Base-by-base conservation (phyloP, 23 tunicate genomes). In the Styela clava region DNA sequence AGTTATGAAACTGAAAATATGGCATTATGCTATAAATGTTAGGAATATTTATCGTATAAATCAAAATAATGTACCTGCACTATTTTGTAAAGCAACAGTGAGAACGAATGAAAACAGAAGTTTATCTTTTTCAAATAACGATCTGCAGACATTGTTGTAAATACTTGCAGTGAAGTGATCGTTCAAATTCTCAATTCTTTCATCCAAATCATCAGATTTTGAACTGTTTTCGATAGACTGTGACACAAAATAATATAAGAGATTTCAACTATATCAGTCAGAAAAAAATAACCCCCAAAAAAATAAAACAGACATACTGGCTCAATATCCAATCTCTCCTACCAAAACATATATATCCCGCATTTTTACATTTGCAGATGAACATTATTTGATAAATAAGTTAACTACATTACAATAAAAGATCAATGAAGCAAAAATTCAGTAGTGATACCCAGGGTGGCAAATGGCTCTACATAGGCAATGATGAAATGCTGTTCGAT, bases 111-210 rank as follows among this genome's bases (percentile, higher is more conserved):
- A 94, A 81, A 94, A 94, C 35, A 94, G 82, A 21, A 94, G 80
- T 78, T 94, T 94, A 83, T 94, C 98, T 74, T 94, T 94, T 68
- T 94, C 98, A 67, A 94, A 94, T 69, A 94, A 62, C 20, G 98
- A 94, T 28, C 98, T 44, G 72, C 98, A 94, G 34, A 94, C 94
- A 69, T 94, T 94, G 88, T 88, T 94, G 87, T 94, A 94, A 63
- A 94, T 88, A 73, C 98, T 88, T 51, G 32, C 84, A 24, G 98
- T 94, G 82, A 94, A 94, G 64, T 94, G 98, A 24, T 88, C 90
- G 83, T 94, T 94, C 78, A 94, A 79, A 63, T 88, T 88, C 52
- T 85, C 89, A 32, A 88, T 94, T 62, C 98, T 69, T 68, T 84
- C 94, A 0, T 69, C 84, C 63, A 94, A 63, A 56, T 88, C 85